Conservation (phyloP, 2,888 invertebrate species). For the Meteorus colon region DNA sequence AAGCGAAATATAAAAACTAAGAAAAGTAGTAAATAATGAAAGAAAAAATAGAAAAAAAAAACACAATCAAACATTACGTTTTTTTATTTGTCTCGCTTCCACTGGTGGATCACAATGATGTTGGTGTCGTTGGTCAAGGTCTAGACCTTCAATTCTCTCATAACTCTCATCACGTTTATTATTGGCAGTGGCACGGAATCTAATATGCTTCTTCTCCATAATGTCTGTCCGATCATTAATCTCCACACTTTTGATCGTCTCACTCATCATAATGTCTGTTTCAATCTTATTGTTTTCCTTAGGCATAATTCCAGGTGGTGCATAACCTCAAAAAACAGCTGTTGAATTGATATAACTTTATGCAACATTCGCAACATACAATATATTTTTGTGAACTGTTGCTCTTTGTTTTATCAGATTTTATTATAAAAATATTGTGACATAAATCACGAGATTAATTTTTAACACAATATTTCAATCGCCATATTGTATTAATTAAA, state of each 20-base stretch:
- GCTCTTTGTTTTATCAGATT: neutral
- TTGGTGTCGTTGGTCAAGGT: conserved; percentile 52
- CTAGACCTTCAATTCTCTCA: conserved; percentile 57
- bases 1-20: no score
- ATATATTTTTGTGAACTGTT: neutral
- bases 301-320: conserved; percentile 55
- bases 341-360: conserved; percentile 44
- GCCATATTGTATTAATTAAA: neutral
- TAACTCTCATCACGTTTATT: conserved; percentile 44
- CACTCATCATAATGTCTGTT: conserved; percentile 50
- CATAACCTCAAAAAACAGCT: conserved; percentile 63
- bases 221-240: conserved; percentile 45
- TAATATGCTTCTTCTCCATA: conserved; percentile 57
- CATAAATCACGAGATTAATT: neutral
- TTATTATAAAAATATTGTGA: neutral
- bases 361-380: conserved; percentile 11
- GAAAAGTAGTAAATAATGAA: neutral
- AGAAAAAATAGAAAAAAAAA: conserved; percentile 15
- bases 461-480: neutral
- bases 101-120: conserved; percentile 43
- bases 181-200: conserved; percentile 55
- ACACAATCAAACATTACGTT: conserved; percentile 50
- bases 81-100: conserved; percentile 51
- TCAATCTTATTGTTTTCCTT: conserved; percentile 52
- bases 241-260: conserved; percentile 50